phyloP scores from a whole-genome alignment of 2,113 vertebrate genomes.

The Tupaia tana region DNA sequence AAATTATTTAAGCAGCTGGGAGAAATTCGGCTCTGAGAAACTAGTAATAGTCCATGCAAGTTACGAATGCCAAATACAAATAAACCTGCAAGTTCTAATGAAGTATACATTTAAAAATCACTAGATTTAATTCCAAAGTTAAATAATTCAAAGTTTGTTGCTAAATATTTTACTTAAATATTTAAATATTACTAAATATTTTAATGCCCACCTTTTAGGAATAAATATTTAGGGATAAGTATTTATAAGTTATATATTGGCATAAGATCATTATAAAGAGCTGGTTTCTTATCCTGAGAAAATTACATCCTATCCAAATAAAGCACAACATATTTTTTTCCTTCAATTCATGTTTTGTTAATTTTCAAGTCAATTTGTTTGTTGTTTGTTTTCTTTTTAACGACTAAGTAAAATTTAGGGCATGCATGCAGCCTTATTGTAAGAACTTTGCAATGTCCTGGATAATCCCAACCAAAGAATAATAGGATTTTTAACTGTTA shows the following conservation, averaged over 20 bases:
- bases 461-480: conserved; percentile 16
- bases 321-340: neutral
- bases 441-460: neutral
- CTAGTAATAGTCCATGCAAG: conserved; percentile 31
- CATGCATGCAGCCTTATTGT: neutral
- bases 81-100: conserved; percentile 36
- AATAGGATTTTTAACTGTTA: neutral
- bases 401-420: conserved; percentile 33
- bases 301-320: conserved; percentile 27
- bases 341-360: conserved; percentile 22
- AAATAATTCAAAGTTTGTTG: conserved; percentile 51
- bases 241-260: neutral
- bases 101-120: conserved; percentile 48
- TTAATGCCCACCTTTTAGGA: conserved; percentile 1
- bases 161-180: conserved; percentile 43
- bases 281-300: neutral
- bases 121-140: conserved; percentile 53
- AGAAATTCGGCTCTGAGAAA: conserved; percentile 53
- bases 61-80: conserved; percentile 56
- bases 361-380: conserved; percentile 6
- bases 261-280: conserved; percentile 23
- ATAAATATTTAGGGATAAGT: conserved; percentile 52
- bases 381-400: conserved; percentile 25
- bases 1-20: conserved; percentile 34
- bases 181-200: conserved; percentile 25